Conservation (phyloP, 2,888 invertebrate genomes). For the Papilio demoleus region DNA sequence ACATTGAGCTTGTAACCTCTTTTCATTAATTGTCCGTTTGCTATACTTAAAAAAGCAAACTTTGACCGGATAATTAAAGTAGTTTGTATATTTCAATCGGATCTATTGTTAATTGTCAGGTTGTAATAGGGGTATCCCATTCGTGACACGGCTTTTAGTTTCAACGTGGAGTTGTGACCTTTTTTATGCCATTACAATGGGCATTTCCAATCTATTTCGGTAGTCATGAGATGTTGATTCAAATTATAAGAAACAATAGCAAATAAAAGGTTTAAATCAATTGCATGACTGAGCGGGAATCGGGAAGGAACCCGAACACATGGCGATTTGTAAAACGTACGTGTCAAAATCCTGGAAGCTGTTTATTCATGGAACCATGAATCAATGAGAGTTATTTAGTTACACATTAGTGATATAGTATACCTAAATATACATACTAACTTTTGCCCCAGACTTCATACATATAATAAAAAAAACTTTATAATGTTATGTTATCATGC, state of each 20-base stretch:
- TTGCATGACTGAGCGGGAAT: slow-evolving; percentile 2
- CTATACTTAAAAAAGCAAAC: neutral
- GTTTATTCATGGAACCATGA: neutral
- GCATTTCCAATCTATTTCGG: neutral
- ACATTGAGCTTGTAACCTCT: too few relatives aligned
- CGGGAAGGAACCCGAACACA: neutral
- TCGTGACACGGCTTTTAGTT: neutral
- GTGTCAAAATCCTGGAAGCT: neutral
- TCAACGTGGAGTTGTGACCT: neutral
- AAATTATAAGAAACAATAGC: slow-evolving; percentile 1
- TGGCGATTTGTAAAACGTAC: neutral
- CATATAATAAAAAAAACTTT: too few relatives aligned
- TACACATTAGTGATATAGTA: neutral
- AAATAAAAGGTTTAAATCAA: slow-evolving; percentile 1
- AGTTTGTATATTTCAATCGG: neutral
- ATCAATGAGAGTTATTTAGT: neutral
- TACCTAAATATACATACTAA: too few relatives aligned
- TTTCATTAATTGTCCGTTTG: too few relatives aligned
- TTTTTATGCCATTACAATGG: neutral
- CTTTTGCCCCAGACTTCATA: too few relatives aligned
- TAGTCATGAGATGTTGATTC: neutral
- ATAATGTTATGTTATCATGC: too few relatives aligned
- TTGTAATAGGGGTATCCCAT: neutral
- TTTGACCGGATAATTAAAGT: neutral
- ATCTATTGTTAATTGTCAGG: neutral